Conservation (phyloP, 2,888 invertebrate species). For the Folsomia manolachei region DNA sequence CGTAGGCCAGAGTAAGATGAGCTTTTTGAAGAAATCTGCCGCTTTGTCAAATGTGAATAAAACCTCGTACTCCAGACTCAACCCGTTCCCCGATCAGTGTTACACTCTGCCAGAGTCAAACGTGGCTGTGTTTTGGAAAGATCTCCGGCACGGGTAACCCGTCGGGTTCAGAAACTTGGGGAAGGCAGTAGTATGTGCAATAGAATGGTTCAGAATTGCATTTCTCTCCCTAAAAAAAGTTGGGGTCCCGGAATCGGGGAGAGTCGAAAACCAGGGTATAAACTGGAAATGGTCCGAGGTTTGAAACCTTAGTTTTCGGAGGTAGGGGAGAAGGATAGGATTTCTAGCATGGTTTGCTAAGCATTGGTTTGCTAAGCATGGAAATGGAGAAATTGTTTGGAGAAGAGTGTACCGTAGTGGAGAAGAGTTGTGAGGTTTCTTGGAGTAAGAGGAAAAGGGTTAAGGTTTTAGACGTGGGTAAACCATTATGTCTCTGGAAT, state of each 20-base stretch:
- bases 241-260: background rate
- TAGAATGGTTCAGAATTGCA: too few species aligned
- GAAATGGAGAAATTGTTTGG: too few species aligned
- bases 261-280: too few species aligned
- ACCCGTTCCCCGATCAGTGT: background rate
- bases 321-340: too few species aligned
- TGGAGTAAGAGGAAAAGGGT: too few species aligned
- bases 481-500: too few species aligned
- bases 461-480: too few species aligned
- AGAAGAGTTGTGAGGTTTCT: too few species aligned
- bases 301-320: too few species aligned
- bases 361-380: background rate
- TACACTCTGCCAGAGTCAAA: background rate
- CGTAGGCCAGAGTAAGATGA: background rate
- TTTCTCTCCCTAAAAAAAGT: background rate
- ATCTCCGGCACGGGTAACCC: background rate
- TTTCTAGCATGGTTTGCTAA: background rate
- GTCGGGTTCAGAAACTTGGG: background rate
- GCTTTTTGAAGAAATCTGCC: conserved; percentile 21
- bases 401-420: too few species aligned
- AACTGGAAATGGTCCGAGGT: too few species aligned
- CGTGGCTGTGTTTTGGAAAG: background rate
- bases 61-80: background rate
- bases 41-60: conserved; percentile 37
- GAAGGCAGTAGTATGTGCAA: too few species aligned